Conservation (phyloP, 2,797 vertebrate genomes). For the Zalophus californianus region DNA sequence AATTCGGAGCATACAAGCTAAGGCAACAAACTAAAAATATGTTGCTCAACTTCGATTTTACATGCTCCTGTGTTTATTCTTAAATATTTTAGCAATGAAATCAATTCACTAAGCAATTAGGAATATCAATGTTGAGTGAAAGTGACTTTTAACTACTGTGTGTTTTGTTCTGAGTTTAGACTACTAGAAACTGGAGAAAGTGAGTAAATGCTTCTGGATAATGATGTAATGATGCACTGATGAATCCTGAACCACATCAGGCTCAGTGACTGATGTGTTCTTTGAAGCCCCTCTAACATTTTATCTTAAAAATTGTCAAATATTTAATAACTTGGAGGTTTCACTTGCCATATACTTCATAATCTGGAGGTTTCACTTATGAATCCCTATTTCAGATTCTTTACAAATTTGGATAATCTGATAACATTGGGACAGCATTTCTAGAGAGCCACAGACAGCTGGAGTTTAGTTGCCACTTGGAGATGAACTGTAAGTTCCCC, state of each 20-base stretch:
- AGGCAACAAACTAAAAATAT: neutral
- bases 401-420: neutral
- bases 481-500: neutral
- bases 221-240: neutral
- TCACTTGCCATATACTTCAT: neutral
- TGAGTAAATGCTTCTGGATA: neutral
- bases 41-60: conserved; percentile 13
- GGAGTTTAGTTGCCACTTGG: neutral
- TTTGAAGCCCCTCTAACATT: neutral
- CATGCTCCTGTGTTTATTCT: neutral
- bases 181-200: neutral
- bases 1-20: neutral
- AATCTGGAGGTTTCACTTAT: neutral
- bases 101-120: neutral
- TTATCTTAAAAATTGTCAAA: conserved; percentile 20
- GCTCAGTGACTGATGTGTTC: neutral
- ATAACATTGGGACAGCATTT: neutral
- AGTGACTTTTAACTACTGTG: neutral
- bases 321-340: neutral
- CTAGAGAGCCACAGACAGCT: neutral
- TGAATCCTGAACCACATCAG: neutral
- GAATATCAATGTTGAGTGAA: conserved; percentile 30
- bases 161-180: neutral
- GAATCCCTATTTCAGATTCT: conserved; percentile 31
- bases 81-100: conserved; percentile 46